Conservation (phyloP, 2,888 invertebrate genomes). For the Drosophila barbarae region DNA sequence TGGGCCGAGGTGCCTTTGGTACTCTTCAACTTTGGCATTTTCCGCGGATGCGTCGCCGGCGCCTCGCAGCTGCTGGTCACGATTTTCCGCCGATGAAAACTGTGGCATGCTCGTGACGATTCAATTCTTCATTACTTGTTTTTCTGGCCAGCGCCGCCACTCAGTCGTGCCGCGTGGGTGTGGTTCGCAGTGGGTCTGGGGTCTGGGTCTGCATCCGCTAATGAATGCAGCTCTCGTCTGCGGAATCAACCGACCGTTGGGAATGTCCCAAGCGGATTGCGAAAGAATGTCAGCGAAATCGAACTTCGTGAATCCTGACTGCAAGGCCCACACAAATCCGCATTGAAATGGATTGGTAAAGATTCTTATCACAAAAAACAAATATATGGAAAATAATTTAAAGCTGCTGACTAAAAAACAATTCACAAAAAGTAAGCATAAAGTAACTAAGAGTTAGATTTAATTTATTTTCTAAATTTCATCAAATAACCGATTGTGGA, state of each 20-base stretch:
- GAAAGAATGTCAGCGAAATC: conserved; percentile 30
- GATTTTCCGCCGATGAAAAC: conserved; percentile 55
- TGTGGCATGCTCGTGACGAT: conserved; percentile 59
- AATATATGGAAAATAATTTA: no score
- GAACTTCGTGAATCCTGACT: conserved; percentile 14
- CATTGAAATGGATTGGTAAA: conserved; percentile 3
- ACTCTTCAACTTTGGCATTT: conserved; percentile 72
- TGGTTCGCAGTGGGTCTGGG: conserved; percentile 43
- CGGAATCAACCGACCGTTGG: conserved; percentile 34
- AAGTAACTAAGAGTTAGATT: background rate
- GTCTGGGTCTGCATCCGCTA: conserved; percentile 25
- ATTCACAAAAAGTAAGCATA: background rate
- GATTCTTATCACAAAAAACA: background rate
- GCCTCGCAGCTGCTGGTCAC: conserved; percentile 52
- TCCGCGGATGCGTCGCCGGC: conserved; percentile 39
- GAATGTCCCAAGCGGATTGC: conserved; percentile 31
- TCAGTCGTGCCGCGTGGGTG: conserved; percentile 63
- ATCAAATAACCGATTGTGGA: background rate
- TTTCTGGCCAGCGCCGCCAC: conserved; percentile 41
- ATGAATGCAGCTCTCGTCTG: conserved; percentile 31
- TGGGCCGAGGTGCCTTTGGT: conserved; percentile 19
- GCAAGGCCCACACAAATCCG: conserved; percentile 11
- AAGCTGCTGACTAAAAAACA: no score
- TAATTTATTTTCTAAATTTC: background rate
- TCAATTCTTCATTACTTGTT: conserved; percentile 22